Conservation (phyloP, 2,797 vertebrate species). For the Notoglanidium macrostoma region DNA sequence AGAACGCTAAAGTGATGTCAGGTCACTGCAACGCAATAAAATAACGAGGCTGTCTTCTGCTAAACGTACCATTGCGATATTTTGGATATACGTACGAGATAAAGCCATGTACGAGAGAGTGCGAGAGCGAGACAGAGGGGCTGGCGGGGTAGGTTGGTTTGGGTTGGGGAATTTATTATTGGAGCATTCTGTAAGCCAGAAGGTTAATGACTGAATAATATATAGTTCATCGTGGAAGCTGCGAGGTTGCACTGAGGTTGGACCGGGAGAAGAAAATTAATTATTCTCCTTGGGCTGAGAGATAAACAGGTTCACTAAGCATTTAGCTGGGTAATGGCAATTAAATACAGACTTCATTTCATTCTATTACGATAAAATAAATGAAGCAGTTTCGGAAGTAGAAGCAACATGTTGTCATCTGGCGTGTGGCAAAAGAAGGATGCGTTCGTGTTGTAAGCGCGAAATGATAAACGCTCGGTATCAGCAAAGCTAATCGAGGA, state of each 20-base stretch:
- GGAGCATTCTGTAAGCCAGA: constrained; percentile 44
- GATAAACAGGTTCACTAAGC: constrained; percentile 36
- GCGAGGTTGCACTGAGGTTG: constrained; percentile 14
- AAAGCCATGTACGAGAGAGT: not conserved
- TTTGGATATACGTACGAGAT: constrained; percentile 25
- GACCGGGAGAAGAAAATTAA: constrained; percentile 26
- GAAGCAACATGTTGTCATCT: constrained; percentile 32
- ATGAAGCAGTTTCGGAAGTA: constrained; percentile 19
- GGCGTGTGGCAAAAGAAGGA: constrained; percentile 23
- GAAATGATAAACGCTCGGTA: constrained; percentile 7
- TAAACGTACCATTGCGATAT: constrained; percentile 28
- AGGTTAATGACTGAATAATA: constrained; percentile 58
- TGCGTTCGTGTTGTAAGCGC: not conserved
- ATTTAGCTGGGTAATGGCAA: constrained; percentile 35
- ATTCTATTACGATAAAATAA: constrained; percentile 30
- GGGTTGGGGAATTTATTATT: constrained; percentile 43
- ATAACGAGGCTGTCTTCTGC: constrained; percentile 23
- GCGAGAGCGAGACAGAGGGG: not conserved
- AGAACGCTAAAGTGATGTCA: constrained; percentile 28
- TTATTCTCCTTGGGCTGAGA: constrained; percentile 19
- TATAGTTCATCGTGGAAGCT: constrained; percentile 37
- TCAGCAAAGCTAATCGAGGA: constrained; percentile 24
- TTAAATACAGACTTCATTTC: constrained; percentile 32
- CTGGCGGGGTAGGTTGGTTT: not conserved
- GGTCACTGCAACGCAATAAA: constrained; percentile 43